These are phyloP conservation scores for Halocynthia aurantium DNA, from an alignment of 23 tunicate genomes.

Conservation along the genomic window DNA sequence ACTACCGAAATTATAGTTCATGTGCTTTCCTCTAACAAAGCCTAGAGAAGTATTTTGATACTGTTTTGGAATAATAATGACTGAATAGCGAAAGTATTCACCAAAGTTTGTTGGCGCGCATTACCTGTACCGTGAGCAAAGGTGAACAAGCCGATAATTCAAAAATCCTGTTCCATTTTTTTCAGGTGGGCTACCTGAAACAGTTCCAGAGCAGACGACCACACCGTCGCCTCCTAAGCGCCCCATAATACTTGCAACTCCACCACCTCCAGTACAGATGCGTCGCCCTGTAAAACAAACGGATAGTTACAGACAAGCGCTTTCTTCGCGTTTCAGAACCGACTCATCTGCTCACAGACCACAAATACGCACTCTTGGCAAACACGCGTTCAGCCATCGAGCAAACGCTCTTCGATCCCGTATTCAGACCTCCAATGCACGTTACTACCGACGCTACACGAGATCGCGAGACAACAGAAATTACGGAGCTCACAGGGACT, in stretches of 20 bases:
- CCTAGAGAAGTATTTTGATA: too few species aligned
- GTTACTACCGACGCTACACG: conserved; percentile 6
- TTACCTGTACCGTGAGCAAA: too few species aligned
- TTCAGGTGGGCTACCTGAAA: background rate
- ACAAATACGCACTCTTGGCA: background rate
- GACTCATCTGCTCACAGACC: background rate
- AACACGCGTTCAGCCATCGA: conserved; percentile 8
- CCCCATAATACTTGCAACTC: background rate
- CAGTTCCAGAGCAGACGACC: background rate
- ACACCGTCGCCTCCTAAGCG: background rate
- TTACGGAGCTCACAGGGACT: too few species aligned
- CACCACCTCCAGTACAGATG: background rate
- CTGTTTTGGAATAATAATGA: too few species aligned
- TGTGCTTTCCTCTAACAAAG: too few species aligned
- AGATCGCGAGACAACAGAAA: background rate
- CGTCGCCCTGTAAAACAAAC: background rate
- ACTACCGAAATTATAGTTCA: too few species aligned
- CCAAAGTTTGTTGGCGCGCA: too few species aligned
- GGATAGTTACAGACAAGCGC: background rate
- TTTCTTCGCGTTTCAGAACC: background rate
- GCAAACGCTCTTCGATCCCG: conserved; percentile 26
- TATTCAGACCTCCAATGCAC: conserved; percentile 14
- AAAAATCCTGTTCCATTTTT: too few species aligned
- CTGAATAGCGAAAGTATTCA: too few species aligned
- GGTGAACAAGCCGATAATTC: too few species aligned